Base-by-base conservation (phyloP, 2,888 invertebrate species). In the Fissipunctia ypsillon region DNA sequence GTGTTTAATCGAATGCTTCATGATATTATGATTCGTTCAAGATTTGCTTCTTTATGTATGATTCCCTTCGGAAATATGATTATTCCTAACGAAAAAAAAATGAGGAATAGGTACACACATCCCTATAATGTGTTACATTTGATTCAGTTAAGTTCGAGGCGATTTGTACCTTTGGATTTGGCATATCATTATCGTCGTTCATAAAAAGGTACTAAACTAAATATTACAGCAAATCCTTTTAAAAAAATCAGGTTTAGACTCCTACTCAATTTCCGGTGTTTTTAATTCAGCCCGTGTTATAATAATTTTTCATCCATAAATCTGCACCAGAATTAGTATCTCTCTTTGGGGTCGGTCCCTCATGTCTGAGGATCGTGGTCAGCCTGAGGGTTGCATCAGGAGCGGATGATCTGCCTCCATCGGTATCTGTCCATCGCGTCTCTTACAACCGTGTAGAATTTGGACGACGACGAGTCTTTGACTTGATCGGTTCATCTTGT, bases 141-240 rank as follows among this genome's bases (percentile, higher is more conserved):
- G 31, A 72, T 77, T 77, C 48, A 59, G 71, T 68, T 60, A 78
- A 64, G 45, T 65, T 52, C 63, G 31, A 50, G 14, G 14, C n/a
- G 48, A 59, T 64, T 52, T 57, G 35, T 63, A 31, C 19, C 25
- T 7, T 38, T 31, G 25, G 28, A 41, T 67, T 64, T 59, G 16
- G 22, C 19, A 35, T 64, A 19, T 43, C 63, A 22, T 31, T 61
- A 45, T 61, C 12, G 25, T 48, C 16, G 3, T 59, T 10, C 1
- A 31, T 56, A 56, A 19, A 5, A 2, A 48, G 48, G n/a, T 56
- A 14, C 7, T 41, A 31, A 25, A 14, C 4, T 60, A 38, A 4
- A 38, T 12, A n/a, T 48, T 25, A 59, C n/a, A 38, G 4, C 16
- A 0, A 63, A 7, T n/a, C 19, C 19, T 1, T 28, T 31, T 1